Conservation (phyloP, 2,888 invertebrate species). For the Operophtera brumata region DNA sequence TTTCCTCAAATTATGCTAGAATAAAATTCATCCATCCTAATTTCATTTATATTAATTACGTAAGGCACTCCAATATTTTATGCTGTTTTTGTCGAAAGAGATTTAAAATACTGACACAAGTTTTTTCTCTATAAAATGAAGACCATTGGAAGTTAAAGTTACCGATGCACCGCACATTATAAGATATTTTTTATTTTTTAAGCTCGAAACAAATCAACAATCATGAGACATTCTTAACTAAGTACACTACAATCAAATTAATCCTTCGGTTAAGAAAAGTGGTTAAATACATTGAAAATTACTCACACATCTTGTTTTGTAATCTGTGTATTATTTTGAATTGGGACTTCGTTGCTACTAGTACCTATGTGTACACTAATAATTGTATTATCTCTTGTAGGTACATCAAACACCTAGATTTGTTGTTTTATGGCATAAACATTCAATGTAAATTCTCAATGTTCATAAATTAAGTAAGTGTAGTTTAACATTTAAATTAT, state of each 20-base stretch:
- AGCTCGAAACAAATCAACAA: conserved; percentile 45
- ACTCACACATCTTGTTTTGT: not conserved
- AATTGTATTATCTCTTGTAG: too few species aligned
- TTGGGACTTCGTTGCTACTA: not conserved
- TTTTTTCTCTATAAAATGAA: conserved; percentile 63
- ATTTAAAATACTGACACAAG: conserved; percentile 62
- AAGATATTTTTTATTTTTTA: conserved; percentile 44
- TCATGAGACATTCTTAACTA: conserved; percentile 5
- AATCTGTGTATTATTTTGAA: not conserved
- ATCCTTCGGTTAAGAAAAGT: not conserved
- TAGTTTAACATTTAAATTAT: not conserved
- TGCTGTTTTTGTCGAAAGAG: conserved; percentile 74
- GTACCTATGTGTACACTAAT: too few species aligned
- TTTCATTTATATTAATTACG: conserved; percentile 79
- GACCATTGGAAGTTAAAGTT: conserved; percentile 72
- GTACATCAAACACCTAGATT: too few species aligned
- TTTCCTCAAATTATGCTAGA: conserved; percentile 79
- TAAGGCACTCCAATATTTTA: conserved; percentile 81
- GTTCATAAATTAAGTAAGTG: not conserved
- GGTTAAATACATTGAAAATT: not conserved
- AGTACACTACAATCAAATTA: not conserved
- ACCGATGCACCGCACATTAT: conserved; percentile 54
- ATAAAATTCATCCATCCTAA: conserved; percentile 78
- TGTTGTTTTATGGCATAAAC: not conserved
- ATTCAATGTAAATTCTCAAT: not conserved